Evolutionary conservation across 2,888 invertebrate species (phyloP).

Genomic region (Zaprionus lineosus): DNA sequence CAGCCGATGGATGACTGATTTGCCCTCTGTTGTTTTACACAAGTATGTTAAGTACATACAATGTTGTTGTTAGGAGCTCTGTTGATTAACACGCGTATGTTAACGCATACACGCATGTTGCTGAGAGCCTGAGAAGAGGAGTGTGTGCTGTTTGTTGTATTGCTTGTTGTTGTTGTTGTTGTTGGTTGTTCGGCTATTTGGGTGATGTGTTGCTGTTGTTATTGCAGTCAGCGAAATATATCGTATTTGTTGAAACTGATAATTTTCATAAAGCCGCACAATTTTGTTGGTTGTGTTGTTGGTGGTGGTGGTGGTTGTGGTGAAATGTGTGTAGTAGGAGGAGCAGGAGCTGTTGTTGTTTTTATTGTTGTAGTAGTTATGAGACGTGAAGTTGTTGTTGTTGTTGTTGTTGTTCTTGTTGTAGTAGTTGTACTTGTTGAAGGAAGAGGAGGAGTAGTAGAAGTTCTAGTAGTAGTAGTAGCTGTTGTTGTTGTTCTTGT

Average conservation of each 20-base stretch:
- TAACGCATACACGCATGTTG: conserved; percentile 18
- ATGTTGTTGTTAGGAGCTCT: conserved; percentile 2
- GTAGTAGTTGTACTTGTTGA: conserved; percentile 65
- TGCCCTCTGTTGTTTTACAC: conserved; percentile 14
- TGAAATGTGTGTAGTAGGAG: conserved; percentile 79
- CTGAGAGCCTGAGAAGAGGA: conserved; percentile 15
- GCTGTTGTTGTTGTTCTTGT: conserved; percentile 72
- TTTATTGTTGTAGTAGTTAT: conserved; percentile 55
- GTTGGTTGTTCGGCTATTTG: no score
- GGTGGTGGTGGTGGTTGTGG: conserved; percentile 46
- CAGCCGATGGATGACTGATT: conserved; percentile 24
- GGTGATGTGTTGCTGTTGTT: conserved; percentile 18
- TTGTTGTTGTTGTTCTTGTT: conserved; percentile 77
- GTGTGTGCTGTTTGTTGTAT: conserved; percentile 24
- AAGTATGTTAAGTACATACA: conserved; percentile 8
- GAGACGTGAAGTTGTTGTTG: conserved; percentile 65
- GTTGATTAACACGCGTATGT: conserved; percentile 19
- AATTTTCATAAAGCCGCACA: conserved; percentile 51
- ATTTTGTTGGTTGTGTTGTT: conserved; percentile 29
- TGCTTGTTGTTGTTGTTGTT: conserved; percentile 25
- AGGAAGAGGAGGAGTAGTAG: conserved; percentile 81
- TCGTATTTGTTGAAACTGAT: conserved; percentile 66
- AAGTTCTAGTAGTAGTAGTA: conserved; percentile 78
- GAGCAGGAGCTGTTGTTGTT: conserved; percentile 74
- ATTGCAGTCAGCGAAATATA: conserved; percentile 65